A percentile compares a stretch with the other conserved stretches of the same genome.
Evolutionary conservation across 2,113 vertebrate species (phyloP).

Genomic region (Petaurus breviceps): DNA sequence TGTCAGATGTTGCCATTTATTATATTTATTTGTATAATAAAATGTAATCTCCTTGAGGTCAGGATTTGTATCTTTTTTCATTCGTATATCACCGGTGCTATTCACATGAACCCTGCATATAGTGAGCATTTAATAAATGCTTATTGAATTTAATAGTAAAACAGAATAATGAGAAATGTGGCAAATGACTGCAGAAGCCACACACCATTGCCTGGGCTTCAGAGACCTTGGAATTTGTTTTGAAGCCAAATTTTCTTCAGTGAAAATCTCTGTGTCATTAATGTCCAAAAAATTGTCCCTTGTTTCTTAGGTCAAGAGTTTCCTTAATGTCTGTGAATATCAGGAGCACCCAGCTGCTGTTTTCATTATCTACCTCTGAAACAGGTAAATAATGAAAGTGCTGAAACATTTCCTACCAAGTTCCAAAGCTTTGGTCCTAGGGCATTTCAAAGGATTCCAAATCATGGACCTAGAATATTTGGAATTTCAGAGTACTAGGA

Average conservation of each 20-base stretch:
- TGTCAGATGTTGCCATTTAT: background rate
- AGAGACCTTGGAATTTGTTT: background rate
- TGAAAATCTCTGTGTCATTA: background rate
- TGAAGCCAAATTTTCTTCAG: background rate
- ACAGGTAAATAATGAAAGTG: background rate
- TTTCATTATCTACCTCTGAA: background rate
- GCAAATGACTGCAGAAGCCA: background rate
- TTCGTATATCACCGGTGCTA: background rate
- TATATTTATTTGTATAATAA: background rate
- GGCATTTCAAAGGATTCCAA: constrained; percentile 16
- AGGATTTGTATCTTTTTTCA: background rate
- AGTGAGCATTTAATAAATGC: background rate
- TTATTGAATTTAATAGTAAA: background rate
- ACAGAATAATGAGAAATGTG: background rate
- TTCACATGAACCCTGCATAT: background rate
- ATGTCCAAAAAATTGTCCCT: background rate
- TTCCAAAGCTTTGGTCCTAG: background rate
- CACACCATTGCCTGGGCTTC: background rate
- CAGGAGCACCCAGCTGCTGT: constrained; percentile 5
- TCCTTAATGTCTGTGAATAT: background rate
- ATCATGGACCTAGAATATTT: background rate
- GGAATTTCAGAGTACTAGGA: background rate
- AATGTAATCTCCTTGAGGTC: background rate
- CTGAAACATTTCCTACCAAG: constrained; percentile 14
- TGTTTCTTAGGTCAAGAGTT: constrained; percentile 32